Base-by-base conservation (phyloP, 2,888 invertebrate species). In the Emmelina monodactyla region DNA sequence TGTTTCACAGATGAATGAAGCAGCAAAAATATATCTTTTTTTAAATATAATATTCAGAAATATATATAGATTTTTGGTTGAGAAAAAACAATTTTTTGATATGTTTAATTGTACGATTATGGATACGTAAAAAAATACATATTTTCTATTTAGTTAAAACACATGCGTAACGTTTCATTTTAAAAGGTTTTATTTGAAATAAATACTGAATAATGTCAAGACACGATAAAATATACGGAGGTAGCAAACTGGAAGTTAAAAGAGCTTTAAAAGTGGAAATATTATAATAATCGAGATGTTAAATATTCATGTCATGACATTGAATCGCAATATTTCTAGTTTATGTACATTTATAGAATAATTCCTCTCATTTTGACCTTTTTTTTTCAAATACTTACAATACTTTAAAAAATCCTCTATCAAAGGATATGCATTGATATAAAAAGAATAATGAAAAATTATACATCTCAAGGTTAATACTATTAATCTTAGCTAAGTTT, bases 341-440 rank as follows among this genome's bases (percentile, higher is more conserved):
- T 62, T 76, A 75, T 76, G 46, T 76, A 76, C 73, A 75, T 59
- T 68, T 68, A 67, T 63, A 64, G 58, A 64, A 72, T 75, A 76
- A 65, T 76, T 78, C 75, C 76, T 79, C 76, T 76, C 76, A 64
- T 75, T 62, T 75, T 78, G 76, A 78, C 78, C 76, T 76, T 75
- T 75, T 62, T 50, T 62, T 62, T 62, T 19, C n/a, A n/a, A 7
- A 62, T 63, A 66, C 61, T 73, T 76, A 75, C 59, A 61, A 58
- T 62, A 58, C 58, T 51, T 51, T 58, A 47, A 47, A 41, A 41
- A 29, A 49, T 52, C 46, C 34, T 53, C 64, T 73, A 73, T 55
- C 54, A 47, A 57, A 53, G 65, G 76, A 78, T 76, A 76, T 78
- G 73, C 70, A 46, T 65, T 58, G 50, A 54, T 55, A 11, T 11